Base-by-base conservation (phyloP, 2,113 vertebrate genomes). In the Poeciliopsis prolifica region DNA sequence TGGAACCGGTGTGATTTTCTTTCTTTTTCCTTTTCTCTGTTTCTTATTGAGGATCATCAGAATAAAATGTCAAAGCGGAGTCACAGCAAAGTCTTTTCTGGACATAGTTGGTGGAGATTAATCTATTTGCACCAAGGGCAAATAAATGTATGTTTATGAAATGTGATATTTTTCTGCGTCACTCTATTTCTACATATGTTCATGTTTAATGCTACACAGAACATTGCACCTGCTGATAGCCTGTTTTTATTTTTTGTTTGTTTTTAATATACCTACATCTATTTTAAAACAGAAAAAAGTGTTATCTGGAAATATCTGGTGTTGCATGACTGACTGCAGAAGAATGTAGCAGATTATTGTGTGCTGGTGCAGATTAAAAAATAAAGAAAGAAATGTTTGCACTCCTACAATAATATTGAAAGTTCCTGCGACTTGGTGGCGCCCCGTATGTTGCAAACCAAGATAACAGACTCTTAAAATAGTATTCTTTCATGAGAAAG, bases 21-120 rank as follows among this genome's bases (percentile, higher is more conserved):
- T 81, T 2, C 29, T 71, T 67, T 82, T 51, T 74, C 80, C 65
- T 80, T 87, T 26, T 79, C 80, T 83, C 63, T 78, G 85, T 24
- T 79, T 82, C 78, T 83, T 69, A 73, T 28, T 8, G 54, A 74
- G 72, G 22, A 65, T 62, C 67, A 68, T 60, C 70, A 64, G 28
- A 54, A 77, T 54, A 40, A 66, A 78, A 76, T 73, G 65, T 69
- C 12, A 58, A 74, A 78, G 37, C 31, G 58, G 30, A 24, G 31
- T 61, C 29, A n/a, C 37, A 74, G 60, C n/a, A 1, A 12, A 51
- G 62, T 72, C 3, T 37, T 62, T 37, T 77, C 12, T 14, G 54
- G 33, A 72, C 58, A 48, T 58, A 63, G 33, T 69, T 48, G 69
- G 35, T 65, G 44, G 51, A 24, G 22, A n/a, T n/a, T 19, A 54